Percentiles rank a stretch among this genome's conserved stretches.
Conservation (phyloP, 2,888 invertebrate genomes). For the Galerucella nymphaeae region DNA sequence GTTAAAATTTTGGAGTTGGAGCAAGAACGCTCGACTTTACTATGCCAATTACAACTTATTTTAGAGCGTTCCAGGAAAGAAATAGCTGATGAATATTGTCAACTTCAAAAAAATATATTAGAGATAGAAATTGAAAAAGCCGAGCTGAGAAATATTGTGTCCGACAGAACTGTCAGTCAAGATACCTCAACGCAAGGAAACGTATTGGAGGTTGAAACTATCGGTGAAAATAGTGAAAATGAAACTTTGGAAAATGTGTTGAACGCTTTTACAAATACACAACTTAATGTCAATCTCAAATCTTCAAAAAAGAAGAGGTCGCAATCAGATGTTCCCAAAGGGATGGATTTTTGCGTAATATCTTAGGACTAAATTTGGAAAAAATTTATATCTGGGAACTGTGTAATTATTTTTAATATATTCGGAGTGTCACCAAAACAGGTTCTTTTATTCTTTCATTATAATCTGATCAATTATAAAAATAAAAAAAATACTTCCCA, state of each 20-base stretch:
- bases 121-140: conserved; percentile 47
- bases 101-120: conserved; percentile 47
- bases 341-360: neutral
- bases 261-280: conserved; percentile 38
- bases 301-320: neutral
- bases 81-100: conserved; percentile 49
- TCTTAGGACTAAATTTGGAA: neutral
- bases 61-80: conserved; percentile 49
- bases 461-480: too few species aligned
- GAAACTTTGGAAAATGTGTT: conserved; percentile 32
- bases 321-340: neutral
- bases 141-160: conserved; percentile 11
- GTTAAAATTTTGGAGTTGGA: conserved; percentile 49
- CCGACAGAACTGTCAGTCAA: neutral
- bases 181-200: conserved; percentile 3
- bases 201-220: neutral
- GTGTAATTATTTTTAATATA: neutral
- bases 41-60: conserved; percentile 47
- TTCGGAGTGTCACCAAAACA: too few species aligned
- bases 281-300: conserved; percentile 11
- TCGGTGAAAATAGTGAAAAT: conserved; percentile 24
- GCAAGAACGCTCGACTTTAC: conserved; percentile 46
- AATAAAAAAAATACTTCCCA: too few species aligned
- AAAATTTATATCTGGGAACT: neutral
- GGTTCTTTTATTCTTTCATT: too few species aligned